Evolutionary conservation across 2,888 invertebrate species (phyloP).

Genomic region (Lycophotia porphyrea): DNA sequence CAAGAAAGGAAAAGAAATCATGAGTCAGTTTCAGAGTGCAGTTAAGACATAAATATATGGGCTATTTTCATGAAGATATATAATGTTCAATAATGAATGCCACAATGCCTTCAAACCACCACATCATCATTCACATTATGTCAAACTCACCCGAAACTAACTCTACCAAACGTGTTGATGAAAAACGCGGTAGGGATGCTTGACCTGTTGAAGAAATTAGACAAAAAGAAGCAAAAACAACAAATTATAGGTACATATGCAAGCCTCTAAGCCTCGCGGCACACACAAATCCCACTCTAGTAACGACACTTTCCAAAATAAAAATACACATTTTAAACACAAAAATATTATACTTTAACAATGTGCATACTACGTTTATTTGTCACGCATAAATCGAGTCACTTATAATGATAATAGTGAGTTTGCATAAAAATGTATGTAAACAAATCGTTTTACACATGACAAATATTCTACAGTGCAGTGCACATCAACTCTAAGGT

Average conservation of each 20-base stretch:
- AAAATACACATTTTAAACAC: slow-evolving; percentile 71
- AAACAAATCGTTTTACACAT: slow-evolving; percentile 67
- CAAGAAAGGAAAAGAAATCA: slow-evolving; percentile 71
- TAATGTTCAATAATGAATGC: slow-evolving; percentile 84
- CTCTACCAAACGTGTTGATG: slow-evolving; percentile 93
- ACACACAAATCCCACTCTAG: slow-evolving; percentile 81
- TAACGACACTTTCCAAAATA: slow-evolving; percentile 71
- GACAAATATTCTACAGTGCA: slow-evolving; percentile 74
- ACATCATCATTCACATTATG: slow-evolving; percentile 88
- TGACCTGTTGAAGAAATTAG: slow-evolving; percentile 93
- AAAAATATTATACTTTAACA: slow-evolving; percentile 62
- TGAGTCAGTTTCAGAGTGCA: slow-evolving; percentile 89
- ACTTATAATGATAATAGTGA: not conserved
- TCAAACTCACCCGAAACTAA: slow-evolving; percentile 93
- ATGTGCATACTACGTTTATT: slow-evolving; percentile 68
- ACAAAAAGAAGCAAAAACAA: slow-evolving; percentile 88
- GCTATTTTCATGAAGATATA: slow-evolving; percentile 83
- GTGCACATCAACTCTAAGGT: slow-evolving; percentile 73
- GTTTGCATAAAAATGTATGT: slow-evolving; percentile 9
- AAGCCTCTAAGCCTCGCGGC: slow-evolving; percentile 82
- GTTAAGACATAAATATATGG: slow-evolving; percentile 86
- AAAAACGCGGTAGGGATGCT: slow-evolving; percentile 93
- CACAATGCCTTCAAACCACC: slow-evolving; percentile 90
- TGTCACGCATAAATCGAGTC: slow-evolving; percentile 67
- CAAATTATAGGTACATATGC: slow-evolving; percentile 81